phyloP scores from a whole-genome alignment of 1,140 invertebrate species.

The Centruroides sculpturatus region DNA sequence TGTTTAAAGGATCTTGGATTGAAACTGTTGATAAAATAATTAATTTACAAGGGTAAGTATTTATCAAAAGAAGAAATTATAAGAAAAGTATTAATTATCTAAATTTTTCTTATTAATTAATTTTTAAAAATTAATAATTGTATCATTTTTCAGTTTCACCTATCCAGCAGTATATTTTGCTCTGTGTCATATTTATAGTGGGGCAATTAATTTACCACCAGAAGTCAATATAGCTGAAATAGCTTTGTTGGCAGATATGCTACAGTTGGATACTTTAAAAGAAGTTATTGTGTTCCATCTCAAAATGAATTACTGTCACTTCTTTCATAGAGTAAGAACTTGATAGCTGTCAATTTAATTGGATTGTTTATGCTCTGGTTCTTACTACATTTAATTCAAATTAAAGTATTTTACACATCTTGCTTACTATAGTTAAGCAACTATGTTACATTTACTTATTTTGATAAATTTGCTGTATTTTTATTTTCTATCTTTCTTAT shows the following conservation, averaged over 20 bases:
- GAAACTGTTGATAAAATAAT: conserved; percentile 67
- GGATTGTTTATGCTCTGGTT: too few relatives aligned
- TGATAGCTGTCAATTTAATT: too few relatives aligned
- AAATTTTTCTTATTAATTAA: not conserved
- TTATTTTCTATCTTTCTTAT: too few relatives aligned
- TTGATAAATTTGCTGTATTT: too few relatives aligned
- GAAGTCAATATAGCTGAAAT: conserved; percentile 69
- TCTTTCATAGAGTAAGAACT: conserved; percentile 59
- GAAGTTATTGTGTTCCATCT: conserved; percentile 74
- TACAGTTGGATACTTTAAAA: conserved; percentile 73
- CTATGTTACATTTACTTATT: too few relatives aligned
- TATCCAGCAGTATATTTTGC: conserved; percentile 74
- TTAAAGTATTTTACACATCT: too few relatives aligned
- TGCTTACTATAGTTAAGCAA: too few relatives aligned
- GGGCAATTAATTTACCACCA: conserved; percentile 65
- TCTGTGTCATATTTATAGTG: conserved; percentile 81
- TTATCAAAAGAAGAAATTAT: not conserved
- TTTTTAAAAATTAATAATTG: not conserved
- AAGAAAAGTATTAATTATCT: not conserved
- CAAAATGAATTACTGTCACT: conserved; percentile 78
- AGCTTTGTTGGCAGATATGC: conserved; percentile 68
- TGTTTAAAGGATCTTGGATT: conserved; percentile 65
- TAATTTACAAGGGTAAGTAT: conserved; percentile 56
- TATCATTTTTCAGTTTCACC: conserved; percentile 45
- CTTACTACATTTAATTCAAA: too few relatives aligned